A percentile compares a stretch with the other conserved stretches of the same genome.
Evolutionary conservation across 2,888 invertebrate genomes (phyloP).

Genomic region (Fabriciana adippe): DNA sequence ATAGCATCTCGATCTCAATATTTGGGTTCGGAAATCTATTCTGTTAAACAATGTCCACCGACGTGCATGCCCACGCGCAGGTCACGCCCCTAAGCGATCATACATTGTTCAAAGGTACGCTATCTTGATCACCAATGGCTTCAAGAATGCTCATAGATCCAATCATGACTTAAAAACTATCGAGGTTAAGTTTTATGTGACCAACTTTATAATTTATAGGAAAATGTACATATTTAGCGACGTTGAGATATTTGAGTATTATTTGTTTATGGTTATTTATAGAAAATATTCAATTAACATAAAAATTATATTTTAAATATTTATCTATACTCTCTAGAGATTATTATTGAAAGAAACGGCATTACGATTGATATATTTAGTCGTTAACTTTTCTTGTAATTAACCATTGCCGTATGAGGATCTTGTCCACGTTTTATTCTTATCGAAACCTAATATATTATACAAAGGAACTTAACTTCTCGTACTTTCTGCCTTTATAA

Average conservation of each 20-base stretch:
- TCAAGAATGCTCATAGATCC: slow-evolving; percentile 47
- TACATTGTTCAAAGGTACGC: slow-evolving; percentile 56
- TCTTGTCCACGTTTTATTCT: slow-evolving; percentile 17
- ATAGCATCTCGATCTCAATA: slow-evolving; percentile 72
- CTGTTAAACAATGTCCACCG: slow-evolving; percentile 76
- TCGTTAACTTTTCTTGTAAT: slow-evolving; percentile 18
- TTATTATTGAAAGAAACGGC: too few relatives aligned
- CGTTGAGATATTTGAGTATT: slow-evolving; percentile 10
- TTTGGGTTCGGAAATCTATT: slow-evolving; percentile 66
- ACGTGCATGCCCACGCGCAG: slow-evolving; percentile 69
- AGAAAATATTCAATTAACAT: too few relatives aligned
- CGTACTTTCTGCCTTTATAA: slow-evolving; percentile 30
- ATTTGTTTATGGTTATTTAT: too few relatives aligned
- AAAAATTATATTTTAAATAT: too few relatives aligned
- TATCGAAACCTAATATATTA: slow-evolving; percentile 19
- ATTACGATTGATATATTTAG: slow-evolving; percentile 12
- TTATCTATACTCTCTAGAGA: too few relatives aligned
- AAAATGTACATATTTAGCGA: slow-evolving; percentile 28
- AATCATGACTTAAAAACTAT: slow-evolving; percentile 38
- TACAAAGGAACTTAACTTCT: slow-evolving; percentile 16
- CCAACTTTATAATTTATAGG: slow-evolving; percentile 30
- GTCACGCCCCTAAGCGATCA: slow-evolving; percentile 63
- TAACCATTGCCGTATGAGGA: slow-evolving; percentile 17
- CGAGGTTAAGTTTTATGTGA: slow-evolving; percentile 35
- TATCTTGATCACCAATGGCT: slow-evolving; percentile 61